Base-by-base conservation (phyloP, 2,797 vertebrate genomes). In the Kryptopterus vitreolus region DNA sequence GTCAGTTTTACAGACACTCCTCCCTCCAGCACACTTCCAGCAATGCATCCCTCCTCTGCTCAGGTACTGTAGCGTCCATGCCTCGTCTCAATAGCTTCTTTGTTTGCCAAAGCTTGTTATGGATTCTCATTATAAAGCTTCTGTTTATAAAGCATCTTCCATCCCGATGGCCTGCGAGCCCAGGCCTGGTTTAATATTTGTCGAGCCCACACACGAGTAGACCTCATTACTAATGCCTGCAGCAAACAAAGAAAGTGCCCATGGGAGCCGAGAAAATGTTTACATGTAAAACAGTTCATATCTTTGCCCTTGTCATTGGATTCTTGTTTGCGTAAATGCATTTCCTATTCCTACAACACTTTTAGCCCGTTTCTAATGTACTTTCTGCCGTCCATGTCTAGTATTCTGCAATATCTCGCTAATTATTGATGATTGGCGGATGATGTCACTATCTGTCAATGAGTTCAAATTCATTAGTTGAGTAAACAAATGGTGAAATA, bases 1-100 rank as follows among this genome's bases (percentile, higher is more conserved):
- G 98, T 99, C 95, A 99, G 98, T 95, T 99, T 99, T 92, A 96
- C 97, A 89, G 96, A 99, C 95, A 98, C 97, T 77, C 97, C 98
- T 85, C 96, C 97, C 90, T 96, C 96, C 93, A 98, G 96, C 94
- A 93, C 97, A 86, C 92, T 97, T 91, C 97, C 97, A 90, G 90
- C 93, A 90, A 95, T 97, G 94, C 98, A 99, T 91, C 96, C 97
- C 88, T 96, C 97, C 79, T 97, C 97, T 92, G 95, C 95, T 92
- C 97, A 98, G 98, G 97, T 99, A 89, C 65, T 26, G 83, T 83
- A 62, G 58, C 11, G 15, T 29, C 29, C 68, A 20, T 81, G 12
- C 38, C 68, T 70, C 29, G 62, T 79, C 69, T 78, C 61, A 38
- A 38, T 79, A 66, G 29, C 58, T 24, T 8, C 26, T 58, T 59